Evolutionary conservation across 2,797 vertebrate genomes (phyloP).

Genomic region (Artibeus lituratus): DNA sequence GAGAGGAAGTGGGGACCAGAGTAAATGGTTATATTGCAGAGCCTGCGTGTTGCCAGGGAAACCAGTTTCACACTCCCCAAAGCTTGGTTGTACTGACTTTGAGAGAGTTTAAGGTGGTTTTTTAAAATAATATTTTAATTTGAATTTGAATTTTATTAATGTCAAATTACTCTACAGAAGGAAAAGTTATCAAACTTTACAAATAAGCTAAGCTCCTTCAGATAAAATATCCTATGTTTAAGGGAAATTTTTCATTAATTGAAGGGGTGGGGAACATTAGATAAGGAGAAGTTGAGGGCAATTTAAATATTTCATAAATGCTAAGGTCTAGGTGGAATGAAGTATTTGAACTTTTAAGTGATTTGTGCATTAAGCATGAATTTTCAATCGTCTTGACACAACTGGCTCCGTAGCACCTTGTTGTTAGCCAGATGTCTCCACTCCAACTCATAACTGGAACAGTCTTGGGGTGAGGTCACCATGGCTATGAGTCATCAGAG

Average conservation of each 20-base stretch:
- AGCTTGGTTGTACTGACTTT: background rate
- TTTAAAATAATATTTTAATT: background rate
- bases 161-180: background rate
- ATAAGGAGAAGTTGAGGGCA: background rate
- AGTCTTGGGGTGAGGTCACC: background rate
- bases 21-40: background rate
- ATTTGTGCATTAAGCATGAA: background rate
- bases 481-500: background rate
- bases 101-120: background rate
- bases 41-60: background rate
- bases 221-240: background rate
- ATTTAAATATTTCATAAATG: background rate
- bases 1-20: background rate
- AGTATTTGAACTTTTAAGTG: background rate
- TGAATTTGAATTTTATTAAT: background rate
- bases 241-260: background rate
- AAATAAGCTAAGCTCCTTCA: background rate
- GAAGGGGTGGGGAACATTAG: background rate
- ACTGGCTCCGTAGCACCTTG: background rate
- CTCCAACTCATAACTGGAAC: background rate
- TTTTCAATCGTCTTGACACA: background rate
- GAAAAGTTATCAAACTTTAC: background rate
- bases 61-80: background rate
- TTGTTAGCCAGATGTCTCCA: background rate
- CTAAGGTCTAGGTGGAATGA: background rate